Conservation (phyloP, 1,140 invertebrate genomes). For the Heliothis subflexa region DNA sequence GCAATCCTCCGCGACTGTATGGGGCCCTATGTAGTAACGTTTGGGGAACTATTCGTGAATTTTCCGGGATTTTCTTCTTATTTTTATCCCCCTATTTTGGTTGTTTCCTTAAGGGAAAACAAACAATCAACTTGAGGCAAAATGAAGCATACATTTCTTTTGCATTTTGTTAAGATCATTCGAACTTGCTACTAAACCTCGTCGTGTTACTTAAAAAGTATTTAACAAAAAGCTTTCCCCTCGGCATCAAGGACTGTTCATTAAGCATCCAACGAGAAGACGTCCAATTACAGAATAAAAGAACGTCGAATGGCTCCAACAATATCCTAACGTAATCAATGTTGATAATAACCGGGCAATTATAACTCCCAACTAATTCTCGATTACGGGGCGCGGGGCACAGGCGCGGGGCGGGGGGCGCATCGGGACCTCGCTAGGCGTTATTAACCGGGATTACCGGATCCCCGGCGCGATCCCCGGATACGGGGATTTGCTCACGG, state of each 20-base stretch:
- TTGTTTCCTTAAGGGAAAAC: slow-evolving; percentile 44
- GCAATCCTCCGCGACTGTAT: slow-evolving; percentile 67
- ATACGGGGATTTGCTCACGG: slow-evolving; percentile 82
- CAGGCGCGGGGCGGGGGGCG: slow-evolving; percentile 57
- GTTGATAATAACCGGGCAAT: slow-evolving; percentile 71
- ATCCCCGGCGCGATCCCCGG: slow-evolving; percentile 75
- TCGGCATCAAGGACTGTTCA: slow-evolving; percentile 15
- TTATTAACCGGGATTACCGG: slow-evolving; percentile 85
- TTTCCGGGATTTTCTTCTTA: slow-evolving; percentile 67
- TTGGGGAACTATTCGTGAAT: slow-evolving; percentile 69
- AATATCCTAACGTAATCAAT: slow-evolving; percentile 59
- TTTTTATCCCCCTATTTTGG: slow-evolving; percentile 58
- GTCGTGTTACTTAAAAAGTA: background rate
- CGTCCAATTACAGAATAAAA: slow-evolving; percentile 41
- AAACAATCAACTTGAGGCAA: slow-evolving; percentile 40
- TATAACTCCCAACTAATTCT: slow-evolving; percentile 76
- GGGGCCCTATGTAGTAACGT: slow-evolving; percentile 59
- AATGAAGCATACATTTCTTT: slow-evolving; percentile 14
- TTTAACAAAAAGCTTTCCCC: slow-evolving; percentile 15
- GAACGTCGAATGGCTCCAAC: slow-evolving; percentile 48
- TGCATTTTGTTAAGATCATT: background rate
- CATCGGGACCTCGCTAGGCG: slow-evolving; percentile 63
- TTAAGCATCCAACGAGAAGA: slow-evolving; percentile 26
- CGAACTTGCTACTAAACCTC: background rate
- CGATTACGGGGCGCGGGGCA: slow-evolving; percentile 71